These are phyloP conservation scores for Puntigrus tetrazona DNA, from an alignment of 2,113 vertebrate genomes.

Conservation along the genomic window DNA sequence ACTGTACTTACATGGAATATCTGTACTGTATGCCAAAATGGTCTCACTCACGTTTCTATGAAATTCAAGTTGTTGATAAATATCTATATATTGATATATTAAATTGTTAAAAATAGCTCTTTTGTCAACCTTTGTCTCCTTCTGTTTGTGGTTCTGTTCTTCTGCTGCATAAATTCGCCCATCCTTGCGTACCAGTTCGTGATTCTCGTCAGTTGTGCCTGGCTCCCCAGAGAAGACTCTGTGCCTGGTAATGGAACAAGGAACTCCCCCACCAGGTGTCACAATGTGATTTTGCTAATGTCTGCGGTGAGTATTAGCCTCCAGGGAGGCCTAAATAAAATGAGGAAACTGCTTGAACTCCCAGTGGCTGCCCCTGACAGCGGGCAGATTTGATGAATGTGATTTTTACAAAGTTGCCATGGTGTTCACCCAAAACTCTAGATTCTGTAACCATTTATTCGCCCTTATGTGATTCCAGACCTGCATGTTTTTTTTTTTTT, in stretches of 20 bases:
- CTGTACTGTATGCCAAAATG: constrained; percentile 84
- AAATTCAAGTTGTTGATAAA: constrained; percentile 83
- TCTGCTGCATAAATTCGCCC: not conserved
- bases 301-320: constrained; percentile 29
- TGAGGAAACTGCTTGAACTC: constrained; percentile 32
- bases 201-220: constrained; percentile 40
- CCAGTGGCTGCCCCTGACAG: constrained; percentile 53
- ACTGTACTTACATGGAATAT: constrained; percentile 79
- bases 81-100: constrained; percentile 87
- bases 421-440: constrained; percentile 27
- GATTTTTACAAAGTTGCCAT: constrained; percentile 42
- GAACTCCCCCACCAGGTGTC: not conserved
- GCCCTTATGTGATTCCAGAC: not conserved
- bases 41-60: constrained; percentile 83
- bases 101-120: constrained; percentile 78
- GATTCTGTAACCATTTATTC: not conserved
- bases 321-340: constrained; percentile 34
- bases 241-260: constrained; percentile 43
- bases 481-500: not conserved
- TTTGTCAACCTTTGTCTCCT: constrained; percentile 37
- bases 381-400: constrained; percentile 62
- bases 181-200: not conserved
- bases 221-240: constrained; percentile 32
- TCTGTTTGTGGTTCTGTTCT: not conserved
- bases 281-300: constrained; percentile 46